Evolutionary conservation across 2,888 invertebrate species (phyloP).

Genomic region (Lagria hirta): DNA sequence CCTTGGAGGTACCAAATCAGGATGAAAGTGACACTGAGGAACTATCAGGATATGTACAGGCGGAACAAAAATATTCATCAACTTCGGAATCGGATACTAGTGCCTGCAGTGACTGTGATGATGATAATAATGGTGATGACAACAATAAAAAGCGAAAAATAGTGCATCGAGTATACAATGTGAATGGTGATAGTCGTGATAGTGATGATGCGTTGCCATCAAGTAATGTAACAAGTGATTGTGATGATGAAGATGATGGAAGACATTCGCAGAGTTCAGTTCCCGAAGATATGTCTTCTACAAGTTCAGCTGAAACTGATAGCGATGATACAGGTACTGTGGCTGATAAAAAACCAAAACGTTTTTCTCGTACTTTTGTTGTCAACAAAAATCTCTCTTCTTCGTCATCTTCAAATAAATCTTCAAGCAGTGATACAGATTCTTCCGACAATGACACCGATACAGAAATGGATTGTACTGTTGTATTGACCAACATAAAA

Average conservation of each 20-base stretch:
- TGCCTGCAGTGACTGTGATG: constrained; percentile 55
- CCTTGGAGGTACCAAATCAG: no score
- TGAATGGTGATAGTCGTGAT: constrained; percentile 43
- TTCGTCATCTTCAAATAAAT: constrained; percentile 48
- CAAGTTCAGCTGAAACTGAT: constrained; percentile 51
- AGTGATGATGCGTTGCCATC: constrained; percentile 49
- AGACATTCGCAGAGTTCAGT: constrained; percentile 52
- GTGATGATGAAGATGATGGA: constrained; percentile 46
- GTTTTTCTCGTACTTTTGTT: constrained; percentile 68
- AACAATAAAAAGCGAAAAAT: constrained; percentile 44
- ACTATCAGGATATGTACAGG: constrained; percentile 53
- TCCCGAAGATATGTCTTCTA: constrained; percentile 50
- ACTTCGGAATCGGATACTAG: constrained; percentile 57
- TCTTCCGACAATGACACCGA: constrained; percentile 67
- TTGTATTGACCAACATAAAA: constrained; percentile 51
- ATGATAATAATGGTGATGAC: no score
- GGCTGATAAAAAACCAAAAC: constrained; percentile 58
- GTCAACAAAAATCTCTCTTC: constrained; percentile 64
- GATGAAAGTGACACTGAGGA: no score
- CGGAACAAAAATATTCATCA: constrained; percentile 60
- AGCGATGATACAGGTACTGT: constrained; percentile 60
- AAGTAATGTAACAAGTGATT: constrained; percentile 48
- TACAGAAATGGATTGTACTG: constrained; percentile 56
- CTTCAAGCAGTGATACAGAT: constrained; percentile 60
- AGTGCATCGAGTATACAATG: constrained; percentile 47